These are phyloP conservation scores for Gavia stellata DNA, from an alignment of 2,113 vertebrate species.

Conservation along the genomic window DNA sequence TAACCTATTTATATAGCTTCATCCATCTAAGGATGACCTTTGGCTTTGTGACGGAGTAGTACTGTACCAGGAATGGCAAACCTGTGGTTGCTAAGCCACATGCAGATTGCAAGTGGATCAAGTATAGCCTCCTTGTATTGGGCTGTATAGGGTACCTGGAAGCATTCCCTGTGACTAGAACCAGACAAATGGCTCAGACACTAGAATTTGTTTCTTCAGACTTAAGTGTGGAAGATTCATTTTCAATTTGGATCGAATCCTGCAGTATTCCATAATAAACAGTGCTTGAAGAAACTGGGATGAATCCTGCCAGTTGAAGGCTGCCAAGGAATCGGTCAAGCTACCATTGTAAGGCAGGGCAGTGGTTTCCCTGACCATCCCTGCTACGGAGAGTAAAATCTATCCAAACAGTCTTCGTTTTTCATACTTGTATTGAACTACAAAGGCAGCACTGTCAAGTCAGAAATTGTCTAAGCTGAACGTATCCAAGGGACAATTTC, in stretches of 20 bases:
- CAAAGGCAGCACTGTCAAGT: neutral
- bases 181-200: neutral
- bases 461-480: neutral
- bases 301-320: neutral
- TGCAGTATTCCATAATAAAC: neutral
- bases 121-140: fast-evolving
- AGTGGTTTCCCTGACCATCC: neutral
- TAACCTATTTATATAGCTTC: neutral
- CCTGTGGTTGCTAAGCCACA: neutral
- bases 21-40: neutral
- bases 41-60: neutral
- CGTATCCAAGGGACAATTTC: neutral
- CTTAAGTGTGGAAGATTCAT: neutral
- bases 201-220: neutral
- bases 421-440: neutral
- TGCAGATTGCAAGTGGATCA: neutral
- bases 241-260: neutral
- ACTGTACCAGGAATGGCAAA: neutral
- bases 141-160: neutral
- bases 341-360: neutral
- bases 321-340: neutral
- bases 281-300: neutral
- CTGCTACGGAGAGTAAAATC: neutral
- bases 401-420: neutral
- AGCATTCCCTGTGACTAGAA: neutral